Evolutionary conservation across 1,140 invertebrate species (phyloP).

Genomic region (Colletes gigas): DNA sequence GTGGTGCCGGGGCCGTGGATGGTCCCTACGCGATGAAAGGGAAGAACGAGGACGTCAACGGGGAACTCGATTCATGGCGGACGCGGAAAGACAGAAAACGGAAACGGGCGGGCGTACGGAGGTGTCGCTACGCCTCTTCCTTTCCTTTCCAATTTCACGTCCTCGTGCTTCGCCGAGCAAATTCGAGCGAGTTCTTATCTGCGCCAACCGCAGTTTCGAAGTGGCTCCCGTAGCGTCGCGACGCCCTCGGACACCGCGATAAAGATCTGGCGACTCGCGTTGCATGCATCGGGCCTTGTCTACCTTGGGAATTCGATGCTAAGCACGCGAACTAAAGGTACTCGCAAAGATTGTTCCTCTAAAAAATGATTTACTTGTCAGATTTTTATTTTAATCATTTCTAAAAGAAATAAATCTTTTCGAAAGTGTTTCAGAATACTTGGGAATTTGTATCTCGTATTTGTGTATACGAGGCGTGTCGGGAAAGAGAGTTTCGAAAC

Average conservation of each 20-base stretch:
- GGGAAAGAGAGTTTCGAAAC: no score
- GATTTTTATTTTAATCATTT: no score
- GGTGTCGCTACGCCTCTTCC: constrained; percentile 6
- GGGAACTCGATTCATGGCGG: constrained; percentile 25
- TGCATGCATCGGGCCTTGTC: no score
- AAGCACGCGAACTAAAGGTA: background rate
- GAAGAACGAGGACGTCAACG: constrained; percentile 13
- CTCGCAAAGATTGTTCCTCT: no score
- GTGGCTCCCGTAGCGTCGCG: constrained; percentile 12
- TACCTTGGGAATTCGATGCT: background rate
- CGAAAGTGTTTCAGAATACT: no score
- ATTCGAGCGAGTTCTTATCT: constrained; percentile 50
- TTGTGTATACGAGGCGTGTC: no score
- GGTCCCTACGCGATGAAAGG: background rate
- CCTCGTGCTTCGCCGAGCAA: constrained; percentile 25
- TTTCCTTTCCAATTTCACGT: constrained; percentile 50
- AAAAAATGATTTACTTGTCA: no score
- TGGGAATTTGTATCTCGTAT: no score
- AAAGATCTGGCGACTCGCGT: constrained; percentile 17
- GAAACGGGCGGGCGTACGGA: constrained; percentile 5
- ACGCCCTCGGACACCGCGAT: constrained; percentile 10
- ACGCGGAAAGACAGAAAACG: constrained; percentile 18
- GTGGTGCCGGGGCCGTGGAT: background rate
- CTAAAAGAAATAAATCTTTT: no score
- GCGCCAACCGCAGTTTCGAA: constrained; percentile 12